Conservation (phyloP, 2,113 vertebrate species). For the Corythaixoides concolor region DNA sequence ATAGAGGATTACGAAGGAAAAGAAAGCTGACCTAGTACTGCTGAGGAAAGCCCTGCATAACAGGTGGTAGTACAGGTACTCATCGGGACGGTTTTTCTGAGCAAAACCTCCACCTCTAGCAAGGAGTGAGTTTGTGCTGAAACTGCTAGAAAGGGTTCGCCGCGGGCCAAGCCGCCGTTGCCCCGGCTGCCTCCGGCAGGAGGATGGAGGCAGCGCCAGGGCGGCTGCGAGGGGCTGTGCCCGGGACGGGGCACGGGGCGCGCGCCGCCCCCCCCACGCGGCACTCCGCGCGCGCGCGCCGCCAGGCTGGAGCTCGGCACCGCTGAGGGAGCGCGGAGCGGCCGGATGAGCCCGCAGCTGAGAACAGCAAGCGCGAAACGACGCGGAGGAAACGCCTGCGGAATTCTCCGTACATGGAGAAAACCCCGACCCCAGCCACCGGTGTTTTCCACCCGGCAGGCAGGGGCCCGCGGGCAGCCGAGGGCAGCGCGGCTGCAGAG, state of each 20-base stretch:
- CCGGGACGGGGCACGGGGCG: not conserved
- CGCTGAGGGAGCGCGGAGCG: not conserved
- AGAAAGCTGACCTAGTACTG: not conserved
- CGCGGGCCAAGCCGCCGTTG: not conserved
- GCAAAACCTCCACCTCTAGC: not conserved
- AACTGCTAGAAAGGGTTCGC: rapidly evolving
- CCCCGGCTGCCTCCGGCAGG: rapidly evolving
- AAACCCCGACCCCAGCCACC: rapidly evolving
- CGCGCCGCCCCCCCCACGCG: too few species aligned
- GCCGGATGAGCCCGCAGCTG: not conserved
- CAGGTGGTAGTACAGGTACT: rapidly evolving
- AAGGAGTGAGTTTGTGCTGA: too few species aligned
- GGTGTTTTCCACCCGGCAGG: rapidly evolving
- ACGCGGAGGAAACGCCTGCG: rapidly evolving
- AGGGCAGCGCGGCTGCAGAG: too few species aligned
- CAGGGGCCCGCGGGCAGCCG: too few species aligned
- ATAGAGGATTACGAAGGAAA: not conserved
- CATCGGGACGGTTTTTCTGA: not conserved
- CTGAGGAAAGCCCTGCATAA: not conserved
- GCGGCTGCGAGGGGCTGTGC: too few species aligned
- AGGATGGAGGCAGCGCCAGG: not conserved
- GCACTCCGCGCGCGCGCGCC: too few species aligned
- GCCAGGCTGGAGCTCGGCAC: too few species aligned
- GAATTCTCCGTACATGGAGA: rapidly evolving
- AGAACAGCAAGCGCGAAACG: rapidly evolving